Conservation (phyloP, 2,797 vertebrate genomes). For the Macropus fuliginosus region DNA sequence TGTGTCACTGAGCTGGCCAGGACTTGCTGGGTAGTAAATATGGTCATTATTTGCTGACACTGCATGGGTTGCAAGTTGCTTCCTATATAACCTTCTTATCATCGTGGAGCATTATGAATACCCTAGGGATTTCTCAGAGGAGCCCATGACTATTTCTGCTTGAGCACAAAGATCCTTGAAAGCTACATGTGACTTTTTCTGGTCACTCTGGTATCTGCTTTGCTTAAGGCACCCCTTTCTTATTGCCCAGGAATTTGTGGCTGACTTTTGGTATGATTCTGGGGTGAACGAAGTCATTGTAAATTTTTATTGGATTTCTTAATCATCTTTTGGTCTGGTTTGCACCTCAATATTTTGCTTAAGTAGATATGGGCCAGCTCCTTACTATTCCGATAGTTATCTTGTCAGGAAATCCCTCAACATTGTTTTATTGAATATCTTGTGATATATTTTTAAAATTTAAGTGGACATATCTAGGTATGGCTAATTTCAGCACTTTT, state of each 20-base stretch:
- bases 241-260: background rate
- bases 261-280: background rate
- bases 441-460: slow-evolving; percentile 25
- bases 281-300: background rate
- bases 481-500: slow-evolving; percentile 29
- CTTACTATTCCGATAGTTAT: background rate
- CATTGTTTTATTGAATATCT: background rate
- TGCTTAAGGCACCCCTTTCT: background rate
- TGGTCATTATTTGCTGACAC: background rate
- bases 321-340: background rate
- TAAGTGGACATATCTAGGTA: background rate
- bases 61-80: background rate
- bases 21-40: too few species aligned
- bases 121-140: background rate
- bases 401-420: background rate
- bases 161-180: background rate
- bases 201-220: background rate
- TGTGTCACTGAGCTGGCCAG: too few species aligned
- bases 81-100: background rate
- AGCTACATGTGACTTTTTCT: background rate
- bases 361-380: background rate
- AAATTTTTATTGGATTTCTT: background rate
- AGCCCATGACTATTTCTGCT: background rate
- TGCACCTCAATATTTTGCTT: background rate
- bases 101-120: background rate